A percentile compares a stretch with the other conserved stretches of the same genome.
These are phyloP conservation scores for Ascidia mentula DNA, from an alignment of 23 tunicate species.

Conservation along the genomic window DNA sequence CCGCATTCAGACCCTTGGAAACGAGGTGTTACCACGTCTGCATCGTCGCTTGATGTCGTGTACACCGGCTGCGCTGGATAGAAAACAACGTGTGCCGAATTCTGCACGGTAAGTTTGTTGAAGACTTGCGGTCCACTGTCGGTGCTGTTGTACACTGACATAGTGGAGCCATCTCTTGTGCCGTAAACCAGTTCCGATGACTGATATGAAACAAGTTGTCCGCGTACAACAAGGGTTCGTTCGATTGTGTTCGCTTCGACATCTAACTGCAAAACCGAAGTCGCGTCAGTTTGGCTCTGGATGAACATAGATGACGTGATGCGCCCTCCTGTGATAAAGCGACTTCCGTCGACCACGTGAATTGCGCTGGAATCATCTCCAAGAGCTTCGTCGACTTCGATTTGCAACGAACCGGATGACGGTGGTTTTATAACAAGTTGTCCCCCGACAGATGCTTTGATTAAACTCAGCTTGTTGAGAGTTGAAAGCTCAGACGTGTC, in stretches of 20 bases:
- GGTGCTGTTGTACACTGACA: conserved; percentile 11
- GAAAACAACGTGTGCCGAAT: conserved; percentile 15
- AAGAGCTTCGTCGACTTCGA: not conserved
- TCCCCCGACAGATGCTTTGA: conserved; percentile 8
- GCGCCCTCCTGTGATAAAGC: not conserved
- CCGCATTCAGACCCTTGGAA: conserved; percentile 19
- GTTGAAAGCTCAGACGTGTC: not conserved
- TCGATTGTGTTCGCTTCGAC: not conserved
- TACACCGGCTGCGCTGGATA: conserved; percentile 7
- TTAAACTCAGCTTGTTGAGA: not conserved
- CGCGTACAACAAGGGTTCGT: not conserved
- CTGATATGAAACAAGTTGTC: not conserved
- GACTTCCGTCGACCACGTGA: conserved; percentile 3
- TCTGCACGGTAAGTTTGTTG: not conserved
- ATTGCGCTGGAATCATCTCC: conserved; percentile 28
- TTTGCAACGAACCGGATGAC: not conserved
- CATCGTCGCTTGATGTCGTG: not conserved
- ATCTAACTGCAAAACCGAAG: not conserved
- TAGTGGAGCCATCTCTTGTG: not conserved
- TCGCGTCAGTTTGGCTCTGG: not conserved
- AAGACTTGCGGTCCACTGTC: not conserved
- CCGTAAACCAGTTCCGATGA: conserved; percentile 15
- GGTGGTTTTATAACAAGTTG: not conserved
- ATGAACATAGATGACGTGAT: conserved; percentile 1
- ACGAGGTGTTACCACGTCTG: conserved; percentile 3